Evolutionary conservation across 2,797 vertebrate genomes (phyloP).

Genomic region (Chelonia mydas): DNA sequence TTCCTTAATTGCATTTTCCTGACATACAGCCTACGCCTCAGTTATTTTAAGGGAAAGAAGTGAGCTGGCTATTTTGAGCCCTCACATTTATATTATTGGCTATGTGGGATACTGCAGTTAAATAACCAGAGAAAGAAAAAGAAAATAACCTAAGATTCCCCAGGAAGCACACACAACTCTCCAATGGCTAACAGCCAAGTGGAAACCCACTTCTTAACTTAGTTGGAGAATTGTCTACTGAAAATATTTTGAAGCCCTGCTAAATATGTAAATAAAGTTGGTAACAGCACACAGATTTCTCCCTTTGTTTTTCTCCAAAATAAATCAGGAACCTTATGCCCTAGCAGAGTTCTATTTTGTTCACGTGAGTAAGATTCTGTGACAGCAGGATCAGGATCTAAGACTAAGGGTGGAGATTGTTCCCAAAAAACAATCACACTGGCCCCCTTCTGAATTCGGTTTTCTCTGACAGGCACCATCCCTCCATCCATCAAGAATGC

Average conservation of each 20-base stretch:
- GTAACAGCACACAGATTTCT: slow-evolving; percentile 70
- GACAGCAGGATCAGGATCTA: slow-evolving; percentile 63
- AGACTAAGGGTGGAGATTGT: slow-evolving; percentile 43
- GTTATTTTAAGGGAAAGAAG: not conserved
- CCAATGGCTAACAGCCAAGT: slow-evolving; percentile 47
- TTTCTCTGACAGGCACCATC: slow-evolving; percentile 27
- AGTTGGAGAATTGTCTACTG: slow-evolving; percentile 63
- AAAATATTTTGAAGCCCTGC: slow-evolving; percentile 61
- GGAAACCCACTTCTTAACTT: slow-evolving; percentile 54
- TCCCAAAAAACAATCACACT: not conserved
- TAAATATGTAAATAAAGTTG: slow-evolving; percentile 67
- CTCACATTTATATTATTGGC: not conserved
- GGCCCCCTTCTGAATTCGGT: not conserved
- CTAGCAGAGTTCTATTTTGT: slow-evolving; percentile 68
- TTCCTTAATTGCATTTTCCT: not conserved
- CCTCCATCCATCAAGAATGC: not conserved
- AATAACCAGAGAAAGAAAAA: slow-evolving; percentile 48
- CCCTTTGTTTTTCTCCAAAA: slow-evolving; percentile 60
- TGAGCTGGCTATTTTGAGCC: not conserved
- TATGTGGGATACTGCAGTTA: not conserved
- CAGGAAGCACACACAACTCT: slow-evolving; percentile 32
- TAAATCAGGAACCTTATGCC: slow-evolving; percentile 70
- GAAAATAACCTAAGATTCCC: slow-evolving; percentile 33
- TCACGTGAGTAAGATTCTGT: slow-evolving; percentile 61
- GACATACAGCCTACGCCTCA: not conserved